phyloP scores from a whole-genome alignment of 2,888 invertebrate species.

The Ceratothoa steindachneri region DNA sequence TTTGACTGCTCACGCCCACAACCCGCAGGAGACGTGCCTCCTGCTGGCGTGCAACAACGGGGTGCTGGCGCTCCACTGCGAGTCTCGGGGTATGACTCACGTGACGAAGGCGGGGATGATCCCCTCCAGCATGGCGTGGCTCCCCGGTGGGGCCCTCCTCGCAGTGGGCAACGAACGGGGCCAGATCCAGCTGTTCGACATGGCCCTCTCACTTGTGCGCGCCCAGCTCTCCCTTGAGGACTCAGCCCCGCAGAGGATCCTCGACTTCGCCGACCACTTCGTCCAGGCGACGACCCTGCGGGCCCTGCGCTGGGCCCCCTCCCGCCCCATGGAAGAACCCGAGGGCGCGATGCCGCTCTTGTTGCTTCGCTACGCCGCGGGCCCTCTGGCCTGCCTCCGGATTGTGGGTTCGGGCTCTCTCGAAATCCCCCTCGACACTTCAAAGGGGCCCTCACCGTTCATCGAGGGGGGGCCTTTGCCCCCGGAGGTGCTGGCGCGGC shows the following conservation, averaged over 20 bases:
- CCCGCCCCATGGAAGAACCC: neutral
- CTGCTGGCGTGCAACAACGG: conserved; percentile 80
- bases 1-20: conserved; percentile 62
- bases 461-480: conserved; percentile 58
- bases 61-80: conserved; percentile 73
- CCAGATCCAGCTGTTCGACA: conserved; percentile 71
- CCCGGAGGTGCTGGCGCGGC: conserved; percentile 61
- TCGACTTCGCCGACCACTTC: conserved; percentile 65
- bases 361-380: conserved; percentile 58
- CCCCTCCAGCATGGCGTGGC: conserved; percentile 68
- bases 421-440: conserved; percentile 60
- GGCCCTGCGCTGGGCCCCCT: conserved; percentile 59
- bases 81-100: conserved; percentile 68
- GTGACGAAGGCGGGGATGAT: conserved; percentile 61
- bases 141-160: conserved; percentile 65
- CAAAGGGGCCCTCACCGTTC: conserved; percentile 57
- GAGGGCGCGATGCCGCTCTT: conserved; percentile 55
- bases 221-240: conserved; percentile 67
- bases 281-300: conserved; percentile 60
- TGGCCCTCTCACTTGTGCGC: conserved; percentile 65
- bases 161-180: conserved; percentile 67
- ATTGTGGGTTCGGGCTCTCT: conserved; percentile 23
- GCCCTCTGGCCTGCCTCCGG: conserved; percentile 32
- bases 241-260: conserved; percentile 60
- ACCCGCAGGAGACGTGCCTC: conserved; percentile 69